Base-by-base conservation (phyloP, 2,113 vertebrate species). In the Hemiprocne comata region DNA sequence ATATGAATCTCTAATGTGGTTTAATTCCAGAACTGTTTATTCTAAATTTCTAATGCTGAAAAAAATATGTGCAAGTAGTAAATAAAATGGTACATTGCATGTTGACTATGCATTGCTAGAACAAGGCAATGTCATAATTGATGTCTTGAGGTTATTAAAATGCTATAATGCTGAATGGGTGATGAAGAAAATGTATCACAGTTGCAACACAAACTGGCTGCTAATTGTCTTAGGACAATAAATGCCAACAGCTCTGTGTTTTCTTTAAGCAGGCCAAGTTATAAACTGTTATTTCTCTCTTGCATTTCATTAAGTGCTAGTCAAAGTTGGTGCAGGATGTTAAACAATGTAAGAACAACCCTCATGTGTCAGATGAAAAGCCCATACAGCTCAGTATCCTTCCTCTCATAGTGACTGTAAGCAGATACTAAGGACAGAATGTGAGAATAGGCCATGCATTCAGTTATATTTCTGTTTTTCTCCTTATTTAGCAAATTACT, bases 111-210 rank as follows among this genome's bases (percentile, higher is more conserved):
- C 9, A 33, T 44, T 77, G 26, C 23, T 48, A 67, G 25, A 88
- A 53, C 40, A 88, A 54, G 44, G 42, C 40, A 72, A 26, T 50
- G 17, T 77, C 38, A 36, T 89, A 80, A 93, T 86, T 75, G 83
- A 85, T 67, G 33, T 82, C 67, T 54, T 71, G 34, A 61, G 46
- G 51, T 89, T 86, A 80, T 90, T 89, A 95, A 94, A 89, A 83
- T n/a, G 76, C 15, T 70, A 66, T 24, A 70, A 90, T 91, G 48
- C 57, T 79, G 88, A 96, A 66, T 55, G 75, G 51, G 91, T 91
- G 70, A 55, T 69, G 33, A 94, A 82, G n/a, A 81, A 90, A 71
- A 74, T 62, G 16, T 33, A 31, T 69, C 38, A 73, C 38, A 79
- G 28, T 15, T 77, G 31, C 87, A 54, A 71, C 44, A 77, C 50